Evolutionary conservation across 2,888 invertebrate species (phyloP).

Genomic region (Caenorhabditis sinica): DNA sequence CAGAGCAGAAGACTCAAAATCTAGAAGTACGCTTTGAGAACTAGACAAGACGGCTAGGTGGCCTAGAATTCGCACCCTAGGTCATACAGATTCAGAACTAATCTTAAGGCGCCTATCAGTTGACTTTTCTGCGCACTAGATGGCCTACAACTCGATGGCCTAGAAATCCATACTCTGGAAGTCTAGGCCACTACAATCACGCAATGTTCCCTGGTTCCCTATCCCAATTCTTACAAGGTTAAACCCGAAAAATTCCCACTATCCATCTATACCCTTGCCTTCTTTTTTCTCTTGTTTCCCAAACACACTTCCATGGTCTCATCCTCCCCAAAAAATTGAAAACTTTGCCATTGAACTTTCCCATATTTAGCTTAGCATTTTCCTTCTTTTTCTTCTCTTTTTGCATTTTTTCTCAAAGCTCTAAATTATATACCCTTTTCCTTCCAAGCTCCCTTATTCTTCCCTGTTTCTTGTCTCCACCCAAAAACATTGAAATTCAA

Average conservation of each 20-base stretch:
- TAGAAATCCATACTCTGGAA: background rate
- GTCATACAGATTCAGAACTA: no score
- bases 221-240: no score
- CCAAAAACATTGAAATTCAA: background rate
- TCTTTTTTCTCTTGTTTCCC: conserved; percentile 7
- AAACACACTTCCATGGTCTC: conserved; percentile 47
- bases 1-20: background rate
- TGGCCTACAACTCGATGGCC: background rate
- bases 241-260: background rate
- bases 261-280: background rate
- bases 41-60: no score
- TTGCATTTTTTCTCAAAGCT: background rate
- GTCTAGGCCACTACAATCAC: conserved; percentile 10
- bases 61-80: no score
- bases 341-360: conserved; percentile 2
- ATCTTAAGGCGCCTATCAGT: no score
- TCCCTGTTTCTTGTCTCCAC: background rate
- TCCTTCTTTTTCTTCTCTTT: background rate
- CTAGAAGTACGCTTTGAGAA: no score
- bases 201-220: conserved; percentile 14
- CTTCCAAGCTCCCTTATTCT: background rate
- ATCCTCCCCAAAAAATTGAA: conserved; percentile 5
- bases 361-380: conserved; percentile 23
- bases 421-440: background rate
- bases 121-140: no score